Evolutionary conservation across 30 jellyfish, hydroid and myxozoan species (phyloP).

Genomic region (Mastigias papua): DNA sequence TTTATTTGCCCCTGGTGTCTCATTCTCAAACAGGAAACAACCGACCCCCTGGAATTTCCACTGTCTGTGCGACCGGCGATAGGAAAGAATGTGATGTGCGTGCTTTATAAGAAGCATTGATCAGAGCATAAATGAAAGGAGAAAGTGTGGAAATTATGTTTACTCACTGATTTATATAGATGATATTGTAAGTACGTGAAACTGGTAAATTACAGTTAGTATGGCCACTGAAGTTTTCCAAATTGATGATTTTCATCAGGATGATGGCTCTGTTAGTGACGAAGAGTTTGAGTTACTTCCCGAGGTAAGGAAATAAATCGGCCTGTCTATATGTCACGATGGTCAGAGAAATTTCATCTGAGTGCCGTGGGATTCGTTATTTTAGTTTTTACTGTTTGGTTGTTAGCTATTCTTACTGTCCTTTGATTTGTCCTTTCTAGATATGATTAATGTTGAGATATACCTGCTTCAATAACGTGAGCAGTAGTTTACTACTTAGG

Average conservation of each 20-base stretch:
- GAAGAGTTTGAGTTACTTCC: slow-evolving; percentile 93
- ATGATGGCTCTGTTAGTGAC: slow-evolving; percentile 88
- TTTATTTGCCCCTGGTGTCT: no score
- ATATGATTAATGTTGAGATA: no score
- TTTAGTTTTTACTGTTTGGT: neutral
- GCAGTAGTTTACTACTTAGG: neutral
- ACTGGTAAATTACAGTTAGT: neutral
- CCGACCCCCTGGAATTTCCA: slow-evolving; percentile 29
- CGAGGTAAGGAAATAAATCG: slow-evolving; percentile 75
- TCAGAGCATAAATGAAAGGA: slow-evolving; percentile 26
- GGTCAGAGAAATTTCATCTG: slow-evolving; percentile 18
- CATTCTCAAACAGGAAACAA: neutral
- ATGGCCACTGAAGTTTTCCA: slow-evolving; percentile 96
- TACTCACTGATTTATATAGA: neutral
- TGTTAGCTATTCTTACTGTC: neutral
- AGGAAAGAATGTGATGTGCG: slow-evolving; percentile 28
- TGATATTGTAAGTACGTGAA: neutral
- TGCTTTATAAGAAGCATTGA: slow-evolving; percentile 45
- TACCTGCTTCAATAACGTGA: neutral
- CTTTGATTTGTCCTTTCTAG: no score
- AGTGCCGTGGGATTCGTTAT: neutral
- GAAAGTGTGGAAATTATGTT: neutral
- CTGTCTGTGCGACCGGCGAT: slow-evolving; percentile 45
- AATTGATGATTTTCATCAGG: slow-evolving; percentile 93
- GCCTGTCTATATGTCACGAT: slow-evolving; percentile 30